Conservation (phyloP, 2,888 invertebrate species). For the Galerucella pusilla region DNA sequence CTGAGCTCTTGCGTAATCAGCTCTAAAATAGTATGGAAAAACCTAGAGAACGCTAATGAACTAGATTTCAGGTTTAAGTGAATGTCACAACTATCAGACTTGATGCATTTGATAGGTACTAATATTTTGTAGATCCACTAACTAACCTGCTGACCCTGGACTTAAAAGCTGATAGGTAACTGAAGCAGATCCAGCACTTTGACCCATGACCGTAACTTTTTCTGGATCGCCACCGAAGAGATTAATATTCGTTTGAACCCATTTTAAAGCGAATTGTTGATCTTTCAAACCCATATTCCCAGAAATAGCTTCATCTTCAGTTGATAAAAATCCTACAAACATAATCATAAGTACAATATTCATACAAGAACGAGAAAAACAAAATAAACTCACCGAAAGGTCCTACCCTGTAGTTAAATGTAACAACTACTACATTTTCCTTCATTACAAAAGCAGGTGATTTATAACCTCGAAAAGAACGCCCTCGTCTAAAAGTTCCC, state of each 20-base stretch:
- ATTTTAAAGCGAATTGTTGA: constrained; percentile 54
- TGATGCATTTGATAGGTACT: background rate
- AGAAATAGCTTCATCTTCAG: constrained; percentile 53
- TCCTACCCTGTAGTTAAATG: constrained; percentile 51
- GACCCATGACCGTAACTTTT: constrained; percentile 54
- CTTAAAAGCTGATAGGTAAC: constrained; percentile 51
- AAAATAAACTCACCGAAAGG: constrained; percentile 47
- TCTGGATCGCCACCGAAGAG: constrained; percentile 57
- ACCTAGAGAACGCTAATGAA: no score
- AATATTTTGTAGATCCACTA: background rate
- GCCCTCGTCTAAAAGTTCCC: constrained; percentile 49
- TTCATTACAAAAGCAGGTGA: constrained; percentile 51
- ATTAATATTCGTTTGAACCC: constrained; percentile 54
- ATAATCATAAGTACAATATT: background rate
- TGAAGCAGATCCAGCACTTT: constrained; percentile 57
- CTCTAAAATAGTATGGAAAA: no score
- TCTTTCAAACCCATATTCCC: constrained; percentile 59
- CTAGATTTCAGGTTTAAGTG: no score
- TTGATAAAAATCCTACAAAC: constrained; percentile 55
- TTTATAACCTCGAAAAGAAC: constrained; percentile 32
- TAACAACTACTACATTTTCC: constrained; percentile 48
- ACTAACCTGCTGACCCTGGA: constrained; percentile 44
- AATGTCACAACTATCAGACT: no score
- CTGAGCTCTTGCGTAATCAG: no score
- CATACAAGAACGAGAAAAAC: background rate